Evolutionary conservation across 1,140 invertebrate species (phyloP).

Genomic region (Stegodyphus dumicola): DNA sequence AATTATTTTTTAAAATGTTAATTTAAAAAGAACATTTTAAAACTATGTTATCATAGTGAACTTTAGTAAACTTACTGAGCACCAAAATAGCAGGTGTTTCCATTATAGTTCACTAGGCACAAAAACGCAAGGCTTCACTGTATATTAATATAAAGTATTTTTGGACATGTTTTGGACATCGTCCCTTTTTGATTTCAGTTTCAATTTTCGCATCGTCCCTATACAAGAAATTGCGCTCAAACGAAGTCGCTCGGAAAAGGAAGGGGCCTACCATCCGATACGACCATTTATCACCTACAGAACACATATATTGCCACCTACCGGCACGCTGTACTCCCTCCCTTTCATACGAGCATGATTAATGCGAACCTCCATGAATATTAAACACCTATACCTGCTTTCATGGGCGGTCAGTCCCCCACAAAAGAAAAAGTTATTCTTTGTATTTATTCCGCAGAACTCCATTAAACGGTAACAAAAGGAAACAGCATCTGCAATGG

Average conservation of each 20-base stretch:
- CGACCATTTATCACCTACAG: constrained; percentile 31
- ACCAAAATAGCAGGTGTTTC: too few species aligned
- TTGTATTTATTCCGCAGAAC: constrained; percentile 18
- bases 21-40: too few species aligned
- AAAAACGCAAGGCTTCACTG: too few species aligned
- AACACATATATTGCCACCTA: constrained; percentile 19
- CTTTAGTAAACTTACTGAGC: too few species aligned
- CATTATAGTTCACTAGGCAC: too few species aligned
- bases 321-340: background rate
- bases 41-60: too few species aligned
- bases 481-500: constrained; percentile 23
- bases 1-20: too few species aligned
- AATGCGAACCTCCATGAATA: constrained; percentile 50
- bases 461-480: constrained; percentile 46
- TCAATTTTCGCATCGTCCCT: too few species aligned
- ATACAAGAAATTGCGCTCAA: background rate
- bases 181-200: too few species aligned
- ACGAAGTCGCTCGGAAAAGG: constrained; percentile 10
- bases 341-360: constrained; percentile 20
- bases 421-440: constrained; percentile 9
- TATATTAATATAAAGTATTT: too few species aligned
- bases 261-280: background rate
- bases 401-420: constrained; percentile 33
- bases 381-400: constrained; percentile 52
- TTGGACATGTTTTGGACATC: too few species aligned